Conservation (phyloP, 64 coral and sea anemone genomes). For the Trachythela sp. region DNA sequence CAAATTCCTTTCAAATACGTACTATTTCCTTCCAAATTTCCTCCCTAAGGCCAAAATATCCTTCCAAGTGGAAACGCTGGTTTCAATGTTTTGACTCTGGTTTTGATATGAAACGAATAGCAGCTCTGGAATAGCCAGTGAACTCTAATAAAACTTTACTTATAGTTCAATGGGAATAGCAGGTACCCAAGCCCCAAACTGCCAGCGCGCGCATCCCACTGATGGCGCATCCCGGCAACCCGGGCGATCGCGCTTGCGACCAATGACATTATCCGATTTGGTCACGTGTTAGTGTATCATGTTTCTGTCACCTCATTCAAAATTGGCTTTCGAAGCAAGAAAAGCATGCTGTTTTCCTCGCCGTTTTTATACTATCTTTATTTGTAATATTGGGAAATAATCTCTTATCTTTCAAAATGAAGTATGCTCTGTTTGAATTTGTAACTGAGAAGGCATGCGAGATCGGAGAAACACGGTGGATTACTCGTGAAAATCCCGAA, state of each 20-base stretch:
- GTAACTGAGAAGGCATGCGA: not conserved
- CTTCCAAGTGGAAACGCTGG: too few relatives aligned
- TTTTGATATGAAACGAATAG: too few relatives aligned
- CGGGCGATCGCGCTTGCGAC: not conserved
- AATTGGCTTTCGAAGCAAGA: not conserved
- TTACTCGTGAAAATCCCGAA: not conserved
- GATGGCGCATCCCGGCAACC: not conserved
- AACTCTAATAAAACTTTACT: too few relatives aligned
- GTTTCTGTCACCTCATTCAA: not conserved
- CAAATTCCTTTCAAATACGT: too few relatives aligned
- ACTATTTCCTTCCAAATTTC: too few relatives aligned
- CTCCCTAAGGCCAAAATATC: too few relatives aligned
- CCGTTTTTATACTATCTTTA: too few relatives aligned
- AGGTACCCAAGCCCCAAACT: too few relatives aligned
- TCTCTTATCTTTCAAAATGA: not conserved
- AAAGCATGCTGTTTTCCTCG: not conserved
- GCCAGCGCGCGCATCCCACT: not conserved
- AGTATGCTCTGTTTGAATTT: conserved; percentile 8
- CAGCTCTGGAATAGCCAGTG: too few relatives aligned
- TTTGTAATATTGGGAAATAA: not conserved
- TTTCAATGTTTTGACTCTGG: too few relatives aligned
- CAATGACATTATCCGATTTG: not conserved
- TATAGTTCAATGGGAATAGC: too few relatives aligned
- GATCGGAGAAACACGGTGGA: not conserved
- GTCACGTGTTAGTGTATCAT: not conserved